Conservation (phyloP, 2,113 vertebrate genomes). For the Halichoeres trimaculatus region DNA sequence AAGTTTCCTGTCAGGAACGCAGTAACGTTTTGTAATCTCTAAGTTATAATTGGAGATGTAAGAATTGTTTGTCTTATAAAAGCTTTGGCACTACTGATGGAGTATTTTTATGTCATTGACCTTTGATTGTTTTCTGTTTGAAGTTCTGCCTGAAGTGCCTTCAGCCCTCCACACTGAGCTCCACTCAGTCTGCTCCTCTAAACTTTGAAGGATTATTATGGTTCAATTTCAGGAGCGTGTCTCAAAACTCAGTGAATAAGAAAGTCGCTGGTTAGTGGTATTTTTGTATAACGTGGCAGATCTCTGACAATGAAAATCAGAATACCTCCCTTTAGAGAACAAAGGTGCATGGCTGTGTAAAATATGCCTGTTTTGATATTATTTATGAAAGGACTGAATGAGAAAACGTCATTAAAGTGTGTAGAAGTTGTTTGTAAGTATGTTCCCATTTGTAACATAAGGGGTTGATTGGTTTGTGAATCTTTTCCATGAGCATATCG, state of each 20-base stretch:
- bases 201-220: slow-evolving; percentile 9
- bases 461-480: slow-evolving; percentile 40
- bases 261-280: neutral
- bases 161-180: slow-evolving; percentile 48
- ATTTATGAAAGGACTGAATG: slow-evolving; percentile 66
- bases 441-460: slow-evolving; percentile 14
- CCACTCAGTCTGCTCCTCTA: neutral
- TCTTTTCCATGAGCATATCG: slow-evolving; percentile 40
- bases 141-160: slow-evolving; percentile 76
- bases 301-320: slow-evolving; percentile 6
- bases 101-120: slow-evolving; percentile 41
- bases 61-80: slow-evolving; percentile 41
- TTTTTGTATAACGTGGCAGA: neutral
- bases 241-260: neutral
- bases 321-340: slow-evolving; percentile 41
- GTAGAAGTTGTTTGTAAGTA: slow-evolving; percentile 7
- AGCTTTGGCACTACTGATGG: slow-evolving; percentile 71
- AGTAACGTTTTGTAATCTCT: slow-evolving; percentile 61
- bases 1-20: slow-evolving; percentile 23
- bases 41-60: slow-evolving; percentile 76
- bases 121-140: slow-evolving; percentile 42
- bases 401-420: slow-evolving; percentile 12
- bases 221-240: neutral
- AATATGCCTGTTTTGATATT: slow-evolving; percentile 36
- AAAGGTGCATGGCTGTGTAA: slow-evolving; percentile 36